Evolutionary conservation across 1,140 invertebrate species (phyloP), one percentile per base, ranked within the genome.

Genomic region (Steinernema feltiae): DNA sequence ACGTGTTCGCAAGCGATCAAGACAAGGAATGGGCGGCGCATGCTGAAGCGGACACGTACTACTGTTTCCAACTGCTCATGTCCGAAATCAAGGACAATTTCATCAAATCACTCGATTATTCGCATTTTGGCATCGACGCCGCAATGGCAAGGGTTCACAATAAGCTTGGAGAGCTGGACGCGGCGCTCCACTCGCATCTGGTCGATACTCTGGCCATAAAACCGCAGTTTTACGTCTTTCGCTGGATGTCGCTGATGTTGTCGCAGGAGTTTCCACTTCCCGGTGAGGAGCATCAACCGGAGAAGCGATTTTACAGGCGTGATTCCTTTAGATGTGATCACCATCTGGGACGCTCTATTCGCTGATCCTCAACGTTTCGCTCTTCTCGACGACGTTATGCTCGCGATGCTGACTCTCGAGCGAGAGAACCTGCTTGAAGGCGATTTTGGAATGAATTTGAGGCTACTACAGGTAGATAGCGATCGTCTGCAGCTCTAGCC

Each of bases 211-310:
- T 95, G 83, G 93, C 95, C 84, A 88, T 99, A 0, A 91, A 92
- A 83, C 94, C 95, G 0, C 94, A 98, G 87, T 98, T 94, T 88
- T 99, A 94, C 84, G 94, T 93, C 84, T 98, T 97, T 87, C 92
- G 94, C 85, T 99, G 96, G 96, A 89, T 99, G 18, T 97, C 94
- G 0, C 88, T 99, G n/a, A 87, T 99, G 29, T 88, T 99, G 0
- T 97, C 94, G 27, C 97, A 99, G 90, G 96, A 99, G 88, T 98
- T 98, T 89, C 92, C 93, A 32, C 88, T 98, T 75, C 96, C 96
- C 0, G 85, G 83, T 86, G 53, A 29, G 12, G 18, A 15, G 3
- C 30, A 69, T 18, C 78, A n/a, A n/a, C n/a, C n/a, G n/a, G n/a
- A n/a, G n/a, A n/a, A n/a, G n/a, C n/a, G n/a, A 30, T 7, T 76